phyloP scores from a whole-genome alignment of 1,140 invertebrate genomes.

The Anthonomus grandis region DNA sequence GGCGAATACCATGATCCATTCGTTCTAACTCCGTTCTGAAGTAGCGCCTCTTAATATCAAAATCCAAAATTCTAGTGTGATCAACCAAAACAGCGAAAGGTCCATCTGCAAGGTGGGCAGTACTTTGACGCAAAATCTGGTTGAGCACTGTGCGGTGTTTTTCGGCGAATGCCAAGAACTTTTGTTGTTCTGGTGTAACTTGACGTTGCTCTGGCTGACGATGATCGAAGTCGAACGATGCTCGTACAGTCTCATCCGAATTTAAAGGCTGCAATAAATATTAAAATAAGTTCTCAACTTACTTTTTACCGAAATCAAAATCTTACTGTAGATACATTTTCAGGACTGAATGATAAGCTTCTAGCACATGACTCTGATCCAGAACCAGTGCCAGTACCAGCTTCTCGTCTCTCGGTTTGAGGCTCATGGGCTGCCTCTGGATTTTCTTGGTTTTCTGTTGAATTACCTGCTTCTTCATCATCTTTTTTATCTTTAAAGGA shows the following conservation, averaged over 20 bases:
- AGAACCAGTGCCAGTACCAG: neutral
- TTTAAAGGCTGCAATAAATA: too few relatives aligned
- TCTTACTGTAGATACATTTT: neutral
- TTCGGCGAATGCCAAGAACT: slow-evolving; percentile 84
- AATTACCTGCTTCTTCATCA: slow-evolving; percentile 14
- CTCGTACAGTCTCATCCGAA: too few relatives aligned
- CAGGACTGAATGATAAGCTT: neutral
- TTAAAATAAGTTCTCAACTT: too few relatives aligned
- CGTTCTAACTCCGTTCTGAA: slow-evolving; percentile 85
- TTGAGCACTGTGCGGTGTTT: slow-evolving; percentile 88
- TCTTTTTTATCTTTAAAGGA: slow-evolving; percentile 24
- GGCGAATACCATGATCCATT: slow-evolving; percentile 72
- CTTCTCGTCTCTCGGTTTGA: neutral
- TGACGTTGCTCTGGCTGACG: slow-evolving; percentile 10
- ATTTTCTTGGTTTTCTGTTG: neutral
- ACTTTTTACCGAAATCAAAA: too few relatives aligned
- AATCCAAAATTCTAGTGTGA: slow-evolving; percentile 86
- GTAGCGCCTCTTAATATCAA: slow-evolving; percentile 89
- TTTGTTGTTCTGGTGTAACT: slow-evolving; percentile 60
- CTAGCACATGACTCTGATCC: neutral
- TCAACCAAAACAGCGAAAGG: slow-evolving; percentile 89
- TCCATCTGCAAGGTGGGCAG: slow-evolving; percentile 79
- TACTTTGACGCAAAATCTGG: slow-evolving; percentile 86
- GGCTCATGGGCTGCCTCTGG: neutral
- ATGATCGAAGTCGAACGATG: slow-evolving; percentile 23